Percentiles rank a stretch among this genome's conserved stretches.
Conservation (phyloP, 2,888 invertebrate genomes). For the Spialia ferax region DNA sequence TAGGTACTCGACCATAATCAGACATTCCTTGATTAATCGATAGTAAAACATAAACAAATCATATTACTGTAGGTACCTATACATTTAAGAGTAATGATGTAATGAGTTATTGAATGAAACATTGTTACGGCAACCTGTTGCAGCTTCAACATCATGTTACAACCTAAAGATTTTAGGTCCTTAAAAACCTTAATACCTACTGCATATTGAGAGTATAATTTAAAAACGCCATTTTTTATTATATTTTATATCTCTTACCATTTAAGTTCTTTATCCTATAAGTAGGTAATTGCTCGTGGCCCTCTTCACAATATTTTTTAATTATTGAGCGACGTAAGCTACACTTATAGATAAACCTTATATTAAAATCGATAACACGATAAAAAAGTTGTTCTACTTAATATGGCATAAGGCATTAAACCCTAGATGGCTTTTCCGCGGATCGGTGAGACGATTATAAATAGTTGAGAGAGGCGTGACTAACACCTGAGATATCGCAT, state of each 20-base stretch:
- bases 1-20: not conserved
- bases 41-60: not conserved
- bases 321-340: not conserved
- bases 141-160: too few species aligned
- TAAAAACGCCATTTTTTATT: too few species aligned
- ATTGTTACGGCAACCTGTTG: too few species aligned
- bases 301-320: not conserved
- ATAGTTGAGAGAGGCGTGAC: not conserved
- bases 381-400: constrained; percentile 1
- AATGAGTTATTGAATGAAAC: too few species aligned
- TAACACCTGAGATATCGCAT: not conserved
- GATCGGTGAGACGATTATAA: not conserved
- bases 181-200: too few species aligned
- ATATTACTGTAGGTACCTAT: too few species aligned
- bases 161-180: too few species aligned
- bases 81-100: too few species aligned
- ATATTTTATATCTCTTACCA: too few species aligned
- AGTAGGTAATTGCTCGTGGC: too few species aligned
- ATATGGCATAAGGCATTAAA: constrained; percentile 4
- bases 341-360: not conserved
- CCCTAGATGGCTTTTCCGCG: not conserved
- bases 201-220: too few species aligned
- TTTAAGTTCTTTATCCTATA: too few species aligned
- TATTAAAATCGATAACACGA: constrained; percentile 1
- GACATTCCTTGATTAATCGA: not conserved